These are phyloP conservation scores for Aleiodes testaceus DNA, from an alignment of 2,888 invertebrate genomes.

Conservation along the genomic window DNA sequence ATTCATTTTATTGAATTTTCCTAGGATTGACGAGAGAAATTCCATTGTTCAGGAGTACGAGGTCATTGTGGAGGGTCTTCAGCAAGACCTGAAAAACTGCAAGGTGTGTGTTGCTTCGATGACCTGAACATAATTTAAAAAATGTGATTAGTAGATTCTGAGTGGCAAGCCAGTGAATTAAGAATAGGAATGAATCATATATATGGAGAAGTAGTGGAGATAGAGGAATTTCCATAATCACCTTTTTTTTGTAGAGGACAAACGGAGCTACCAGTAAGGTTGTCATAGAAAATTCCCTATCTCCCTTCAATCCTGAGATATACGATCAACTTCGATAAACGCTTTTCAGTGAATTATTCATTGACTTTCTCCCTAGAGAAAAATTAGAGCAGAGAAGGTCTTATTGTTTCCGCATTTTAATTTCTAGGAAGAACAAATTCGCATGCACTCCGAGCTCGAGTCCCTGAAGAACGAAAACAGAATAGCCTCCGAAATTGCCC, in stretches of 20 bases:
- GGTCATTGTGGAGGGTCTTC: slow-evolving; percentile 56
- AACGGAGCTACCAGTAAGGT: no score
- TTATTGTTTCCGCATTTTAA: neutral
- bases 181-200: no score
- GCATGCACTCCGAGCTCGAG: slow-evolving; percentile 61
- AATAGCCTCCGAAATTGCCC: slow-evolving; percentile 53
- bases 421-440: slow-evolving; percentile 63
- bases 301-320: no score
- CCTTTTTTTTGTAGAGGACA: no score
- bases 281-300: no score
- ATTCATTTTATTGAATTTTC: slow-evolving; percentile 25
- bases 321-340: no score
- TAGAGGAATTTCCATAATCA: no score
- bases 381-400: no score
- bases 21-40: slow-evolving; percentile 52
- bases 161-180: no score
- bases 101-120: slow-evolving; percentile 55
- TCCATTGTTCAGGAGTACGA: slow-evolving; percentile 59
- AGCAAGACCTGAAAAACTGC: slow-evolving; percentile 62
- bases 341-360: neutral
- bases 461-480: slow-evolving; percentile 57
- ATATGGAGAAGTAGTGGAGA: no score
- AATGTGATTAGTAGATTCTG: slow-evolving; percentile 5
- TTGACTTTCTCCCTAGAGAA: slow-evolving; percentile 19
- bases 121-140: slow-evolving; percentile 10